These are phyloP conservation scores for Cyrtonyx montezumae DNA, from an alignment of 2,113 vertebrate species.

Conservation along the genomic window DNA sequence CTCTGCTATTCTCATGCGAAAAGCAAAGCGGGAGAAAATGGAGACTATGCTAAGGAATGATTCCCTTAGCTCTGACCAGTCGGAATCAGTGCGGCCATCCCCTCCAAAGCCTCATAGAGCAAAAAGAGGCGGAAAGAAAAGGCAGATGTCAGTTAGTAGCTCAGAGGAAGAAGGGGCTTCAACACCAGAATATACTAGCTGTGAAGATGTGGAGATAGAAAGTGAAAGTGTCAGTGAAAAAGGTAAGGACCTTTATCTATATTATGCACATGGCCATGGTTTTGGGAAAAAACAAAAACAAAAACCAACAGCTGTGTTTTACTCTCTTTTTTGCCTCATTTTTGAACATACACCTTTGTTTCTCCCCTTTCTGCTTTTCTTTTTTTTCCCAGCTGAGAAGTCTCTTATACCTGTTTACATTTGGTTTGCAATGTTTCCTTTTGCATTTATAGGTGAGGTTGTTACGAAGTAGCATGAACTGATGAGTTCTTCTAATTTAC, in stretches of 20 bases:
- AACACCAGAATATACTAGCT: slow-evolving; percentile 99
- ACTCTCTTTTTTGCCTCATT: slow-evolving; percentile 35
- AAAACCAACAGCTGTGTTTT: slow-evolving; percentile 7
- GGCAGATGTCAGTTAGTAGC: slow-evolving; percentile 99
- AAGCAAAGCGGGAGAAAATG: slow-evolving; percentile 90
- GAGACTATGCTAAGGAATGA: slow-evolving; percentile 95
- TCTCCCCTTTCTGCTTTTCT: background rate
- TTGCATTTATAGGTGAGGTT: slow-evolving; percentile 21
- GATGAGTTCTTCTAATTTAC: background rate
- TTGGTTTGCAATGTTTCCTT: slow-evolving; percentile 40
- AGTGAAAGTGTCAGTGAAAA: slow-evolving; percentile 96
- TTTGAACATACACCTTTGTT: background rate
- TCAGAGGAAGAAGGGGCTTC: slow-evolving; percentile 99
- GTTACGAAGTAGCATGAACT: background rate
- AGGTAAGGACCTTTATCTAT: slow-evolving; percentile 83
- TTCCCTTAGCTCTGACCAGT: slow-evolving; percentile 97
- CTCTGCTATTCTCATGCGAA: slow-evolving; percentile 81
- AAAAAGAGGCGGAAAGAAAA: slow-evolving; percentile 91
- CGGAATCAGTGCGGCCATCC: slow-evolving; percentile 93
- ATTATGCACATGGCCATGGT: slow-evolving; percentile 60
- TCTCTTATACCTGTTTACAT: slow-evolving; percentile 6
- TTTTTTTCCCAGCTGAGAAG: background rate
- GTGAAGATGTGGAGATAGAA: slow-evolving; percentile 98
- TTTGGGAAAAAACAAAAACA: slow-evolving; percentile 17
- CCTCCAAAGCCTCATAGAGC: slow-evolving; percentile 92